phyloP scores from a whole-genome alignment of 1,140 invertebrate genomes.

The Dysdera silvatica region DNA sequence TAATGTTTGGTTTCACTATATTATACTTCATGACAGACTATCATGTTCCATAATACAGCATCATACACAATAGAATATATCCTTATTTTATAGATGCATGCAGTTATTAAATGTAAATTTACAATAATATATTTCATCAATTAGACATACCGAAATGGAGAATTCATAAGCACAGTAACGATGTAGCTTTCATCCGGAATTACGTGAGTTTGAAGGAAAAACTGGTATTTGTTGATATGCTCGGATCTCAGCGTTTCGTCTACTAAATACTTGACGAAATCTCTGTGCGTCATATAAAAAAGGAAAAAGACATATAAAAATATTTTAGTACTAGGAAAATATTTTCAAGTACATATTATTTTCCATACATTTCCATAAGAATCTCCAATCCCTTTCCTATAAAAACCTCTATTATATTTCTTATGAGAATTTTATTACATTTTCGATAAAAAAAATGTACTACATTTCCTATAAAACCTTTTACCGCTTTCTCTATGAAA shows the following conservation, averaged over 20 bases:
- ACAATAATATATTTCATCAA: background rate
- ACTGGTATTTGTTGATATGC: background rate
- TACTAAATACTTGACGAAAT: background rate
- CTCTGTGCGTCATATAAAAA: background rate
- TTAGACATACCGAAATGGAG: background rate
- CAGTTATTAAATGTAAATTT: too few species aligned
- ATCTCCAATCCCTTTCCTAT: background rate
- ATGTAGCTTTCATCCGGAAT: background rate
- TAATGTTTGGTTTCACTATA: too few species aligned
- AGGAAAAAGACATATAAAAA: background rate
- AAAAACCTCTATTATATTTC: too few species aligned
- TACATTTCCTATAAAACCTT: too few species aligned
- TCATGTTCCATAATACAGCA: too few species aligned
- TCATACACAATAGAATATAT: too few species aligned
- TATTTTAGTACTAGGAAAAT: background rate
- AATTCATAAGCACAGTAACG: background rate
- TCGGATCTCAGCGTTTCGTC: background rate
- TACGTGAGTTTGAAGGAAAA: background rate
- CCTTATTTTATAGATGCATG: too few species aligned
- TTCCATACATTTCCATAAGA: background rate
- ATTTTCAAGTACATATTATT: background rate
- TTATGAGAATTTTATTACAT: too few species aligned
- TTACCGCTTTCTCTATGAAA: too few species aligned
- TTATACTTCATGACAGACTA: too few species aligned
- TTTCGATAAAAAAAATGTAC: too few species aligned